A percentile compares a stretch with the other conserved stretches of the same genome.
Evolutionary conservation across 2,888 invertebrate species (phyloP).

Genomic region (Eupeodes latifasciatus): DNA sequence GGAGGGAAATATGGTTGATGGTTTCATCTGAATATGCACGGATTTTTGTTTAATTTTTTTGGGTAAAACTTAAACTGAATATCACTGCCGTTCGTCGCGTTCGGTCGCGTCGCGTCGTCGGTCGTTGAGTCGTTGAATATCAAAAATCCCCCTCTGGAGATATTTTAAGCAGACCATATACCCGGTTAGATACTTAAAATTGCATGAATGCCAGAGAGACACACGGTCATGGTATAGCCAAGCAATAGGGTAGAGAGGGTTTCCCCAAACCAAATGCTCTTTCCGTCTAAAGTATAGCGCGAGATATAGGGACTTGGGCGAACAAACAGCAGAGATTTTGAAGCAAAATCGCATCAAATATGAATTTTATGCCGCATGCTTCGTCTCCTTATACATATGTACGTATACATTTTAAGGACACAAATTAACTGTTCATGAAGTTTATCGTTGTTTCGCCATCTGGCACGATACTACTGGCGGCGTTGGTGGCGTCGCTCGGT

Average conservation of each 20-base stretch:
- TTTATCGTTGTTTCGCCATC: constrained; percentile 73
- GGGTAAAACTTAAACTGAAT: constrained; percentile 56
- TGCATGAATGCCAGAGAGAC: constrained; percentile 66
- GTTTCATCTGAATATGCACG: background rate
- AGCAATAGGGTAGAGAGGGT: background rate
- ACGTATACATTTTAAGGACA: constrained; percentile 41
- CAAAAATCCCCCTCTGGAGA: constrained; percentile 41
- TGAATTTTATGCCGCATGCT: constrained; percentile 70
- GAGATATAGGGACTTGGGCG: background rate
- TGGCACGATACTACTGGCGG: constrained; percentile 26
- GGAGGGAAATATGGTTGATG: background rate
- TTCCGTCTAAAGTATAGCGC: background rate
- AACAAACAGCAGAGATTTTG: constrained; percentile 67
- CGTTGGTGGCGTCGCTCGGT: no score
- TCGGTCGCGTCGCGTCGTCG: no score
- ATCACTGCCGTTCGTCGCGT: constrained; percentile 6
- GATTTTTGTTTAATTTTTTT: background rate
- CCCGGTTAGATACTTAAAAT: constrained; percentile 64
- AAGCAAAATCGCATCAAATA: constrained; percentile 68
- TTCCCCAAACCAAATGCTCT: background rate
- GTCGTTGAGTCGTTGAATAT: constrained; percentile 25
- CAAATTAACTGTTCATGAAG: constrained; percentile 75
- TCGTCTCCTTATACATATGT: constrained; percentile 28
- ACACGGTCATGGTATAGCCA: background rate
- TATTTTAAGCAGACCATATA: constrained; percentile 40